These are phyloP conservation scores for Poecile atricapillus DNA, from an alignment of 2,113 vertebrate species.

Conservation along the genomic window DNA sequence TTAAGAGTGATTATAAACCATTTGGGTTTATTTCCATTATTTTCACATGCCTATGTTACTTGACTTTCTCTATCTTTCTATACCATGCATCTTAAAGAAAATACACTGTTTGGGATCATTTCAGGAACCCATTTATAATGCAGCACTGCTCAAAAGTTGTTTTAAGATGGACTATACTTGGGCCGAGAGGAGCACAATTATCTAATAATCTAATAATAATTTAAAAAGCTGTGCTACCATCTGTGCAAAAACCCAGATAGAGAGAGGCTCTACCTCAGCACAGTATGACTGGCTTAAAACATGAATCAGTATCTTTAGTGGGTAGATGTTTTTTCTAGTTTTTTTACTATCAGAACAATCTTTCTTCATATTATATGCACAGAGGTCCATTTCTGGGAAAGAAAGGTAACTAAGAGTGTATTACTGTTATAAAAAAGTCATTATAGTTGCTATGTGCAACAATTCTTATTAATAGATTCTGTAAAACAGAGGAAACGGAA, in stretches of 20 bases:
- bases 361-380: background rate
- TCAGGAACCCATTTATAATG: background rate
- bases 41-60: background rate
- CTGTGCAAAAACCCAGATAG: conserved; percentile 27
- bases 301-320: background rate
- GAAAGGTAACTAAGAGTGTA: background rate
- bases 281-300: background rate
- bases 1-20: background rate
- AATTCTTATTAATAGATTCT: background rate
- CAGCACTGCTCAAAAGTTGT: background rate
- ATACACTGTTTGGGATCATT: background rate
- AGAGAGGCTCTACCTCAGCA: background rate
- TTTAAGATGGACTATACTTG: conserved; percentile 23
- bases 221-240: conserved; percentile 48
- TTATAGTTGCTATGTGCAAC: background rate
- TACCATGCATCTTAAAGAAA: background rate
- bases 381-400: background rate
- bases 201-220: conserved; percentile 59
- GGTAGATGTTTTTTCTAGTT: background rate
- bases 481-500: background rate
- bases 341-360: background rate
- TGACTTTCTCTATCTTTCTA: background rate
- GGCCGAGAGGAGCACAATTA: conserved; percentile 12
- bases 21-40: background rate
- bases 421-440: background rate